Evolutionary conservation across 2,888 invertebrate species (phyloP).

Genomic region (Metalampra italica): DNA sequence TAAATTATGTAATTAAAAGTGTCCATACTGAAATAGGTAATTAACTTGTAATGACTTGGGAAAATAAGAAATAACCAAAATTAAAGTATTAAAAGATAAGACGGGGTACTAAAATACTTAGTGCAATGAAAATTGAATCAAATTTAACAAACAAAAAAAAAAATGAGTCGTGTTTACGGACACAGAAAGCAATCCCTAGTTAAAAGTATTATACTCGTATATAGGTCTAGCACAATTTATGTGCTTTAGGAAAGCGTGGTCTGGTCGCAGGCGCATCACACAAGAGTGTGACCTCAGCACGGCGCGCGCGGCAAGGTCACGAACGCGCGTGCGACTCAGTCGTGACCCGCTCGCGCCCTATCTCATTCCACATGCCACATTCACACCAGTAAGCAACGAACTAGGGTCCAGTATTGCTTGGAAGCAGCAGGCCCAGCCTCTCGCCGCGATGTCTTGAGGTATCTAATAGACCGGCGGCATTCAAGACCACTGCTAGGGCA

Average conservation of each 20-base stretch:
- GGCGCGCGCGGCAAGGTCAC: constrained; percentile 75
- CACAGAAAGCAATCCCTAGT: too few relatives aligned
- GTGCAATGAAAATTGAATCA: too few relatives aligned
- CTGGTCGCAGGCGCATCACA: constrained; percentile 60
- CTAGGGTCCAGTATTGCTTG: constrained; percentile 63
- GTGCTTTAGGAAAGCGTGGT: constrained; percentile 42
- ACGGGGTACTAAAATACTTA: too few relatives aligned
- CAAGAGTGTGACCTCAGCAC: constrained; percentile 69
- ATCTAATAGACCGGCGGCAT: constrained; percentile 44
- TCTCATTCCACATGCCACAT: constrained; percentile 44
- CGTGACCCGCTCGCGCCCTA: constrained; percentile 74
- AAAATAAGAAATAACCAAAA: too few relatives aligned
- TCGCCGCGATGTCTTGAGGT: constrained; percentile 48
- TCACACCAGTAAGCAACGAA: constrained; percentile 46
- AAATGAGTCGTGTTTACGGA: too few relatives aligned
- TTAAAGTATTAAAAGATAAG: background rate
- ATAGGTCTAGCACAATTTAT: too few relatives aligned
- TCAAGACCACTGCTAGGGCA: constrained; percentile 32
- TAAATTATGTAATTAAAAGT: too few relatives aligned
- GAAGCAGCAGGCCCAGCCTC: constrained; percentile 20
- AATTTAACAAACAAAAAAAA: too few relatives aligned
- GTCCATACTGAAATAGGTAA: too few relatives aligned
- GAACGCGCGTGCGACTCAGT: constrained; percentile 74
- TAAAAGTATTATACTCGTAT: too few relatives aligned
- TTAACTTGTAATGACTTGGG: too few relatives aligned